Conservation (phyloP, 2,113 vertebrate genomes). For the Lipophrys pholis region DNA sequence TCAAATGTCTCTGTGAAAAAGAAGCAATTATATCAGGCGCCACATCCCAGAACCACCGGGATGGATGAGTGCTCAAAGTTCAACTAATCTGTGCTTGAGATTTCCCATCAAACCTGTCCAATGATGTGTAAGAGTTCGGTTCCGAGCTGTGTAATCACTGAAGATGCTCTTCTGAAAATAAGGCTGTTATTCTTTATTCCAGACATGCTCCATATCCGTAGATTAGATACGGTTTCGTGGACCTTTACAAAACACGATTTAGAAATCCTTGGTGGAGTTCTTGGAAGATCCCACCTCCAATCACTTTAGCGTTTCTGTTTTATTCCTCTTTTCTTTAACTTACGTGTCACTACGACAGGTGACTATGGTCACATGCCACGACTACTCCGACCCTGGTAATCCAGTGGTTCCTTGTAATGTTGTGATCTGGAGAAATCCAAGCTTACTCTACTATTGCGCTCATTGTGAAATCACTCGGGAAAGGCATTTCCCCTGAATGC, state of each 20-base stretch:
- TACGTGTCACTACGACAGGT: neutral
- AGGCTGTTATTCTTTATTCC: slow-evolving; percentile 43
- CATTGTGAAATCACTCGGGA: slow-evolving; percentile 47
- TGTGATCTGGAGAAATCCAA: slow-evolving; percentile 53
- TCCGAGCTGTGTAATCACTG: slow-evolving; percentile 33
- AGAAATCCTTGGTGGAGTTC: slow-evolving; percentile 23
- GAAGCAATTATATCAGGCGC: slow-evolving; percentile 2
- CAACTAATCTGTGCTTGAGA: slow-evolving; percentile 42
- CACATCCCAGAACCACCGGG: slow-evolving; percentile 15
- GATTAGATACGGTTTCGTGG: slow-evolving; percentile 60
- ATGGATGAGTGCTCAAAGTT: slow-evolving; percentile 38
- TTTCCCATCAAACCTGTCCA: slow-evolving; percentile 33
- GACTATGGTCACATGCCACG: slow-evolving; percentile 12
- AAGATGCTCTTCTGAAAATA: slow-evolving; percentile 19
- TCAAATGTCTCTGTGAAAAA: slow-evolving; percentile 6
- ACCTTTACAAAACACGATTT: slow-evolving; percentile 41
- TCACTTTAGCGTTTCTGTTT: neutral
- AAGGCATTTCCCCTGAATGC: slow-evolving; percentile 38
- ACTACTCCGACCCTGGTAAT: slow-evolving; percentile 32
- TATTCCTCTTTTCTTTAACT: slow-evolving; percentile 1
- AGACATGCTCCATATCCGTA: slow-evolving; percentile 12
- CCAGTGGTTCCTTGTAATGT: slow-evolving; percentile 40
- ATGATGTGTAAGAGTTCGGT: slow-evolving; percentile 17
- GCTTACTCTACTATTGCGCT: slow-evolving; percentile 23
- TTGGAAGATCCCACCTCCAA: neutral